Evolutionary conservation across 2,797 vertebrate genomes (phyloP).

Genomic region (Bucorvus abyssinicus): DNA sequence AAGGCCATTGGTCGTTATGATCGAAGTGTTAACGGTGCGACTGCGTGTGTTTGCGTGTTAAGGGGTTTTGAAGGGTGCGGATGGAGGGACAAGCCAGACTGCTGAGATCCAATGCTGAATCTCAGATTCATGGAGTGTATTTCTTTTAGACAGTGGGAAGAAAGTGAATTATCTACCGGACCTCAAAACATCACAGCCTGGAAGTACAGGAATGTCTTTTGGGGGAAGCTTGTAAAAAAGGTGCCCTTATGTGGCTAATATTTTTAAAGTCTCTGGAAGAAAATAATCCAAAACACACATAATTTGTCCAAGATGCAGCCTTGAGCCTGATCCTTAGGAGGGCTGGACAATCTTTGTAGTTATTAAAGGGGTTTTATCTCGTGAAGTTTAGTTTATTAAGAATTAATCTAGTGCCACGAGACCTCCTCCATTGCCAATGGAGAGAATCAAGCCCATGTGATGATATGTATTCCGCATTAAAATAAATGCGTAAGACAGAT

Average conservation of each 20-base stretch:
- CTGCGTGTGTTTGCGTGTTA: no score
- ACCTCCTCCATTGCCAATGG: neutral
- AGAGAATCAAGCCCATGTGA: neutral
- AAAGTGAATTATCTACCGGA: neutral
- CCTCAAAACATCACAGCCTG: neutral
- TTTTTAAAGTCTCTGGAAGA: neutral
- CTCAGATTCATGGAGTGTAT: neutral
- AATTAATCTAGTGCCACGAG: neutral
- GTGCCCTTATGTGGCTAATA: accelerated
- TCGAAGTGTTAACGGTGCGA: neutral
- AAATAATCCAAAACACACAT: neutral
- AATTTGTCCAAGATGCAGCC: neutral
- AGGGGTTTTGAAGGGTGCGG: neutral
- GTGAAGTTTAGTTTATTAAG: neutral
- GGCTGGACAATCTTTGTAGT: neutral
- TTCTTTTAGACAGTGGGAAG: neutral
- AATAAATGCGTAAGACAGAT: constrained; percentile 14
- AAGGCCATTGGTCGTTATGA: neutral
- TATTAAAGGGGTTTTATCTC: neutral
- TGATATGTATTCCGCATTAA: neutral
- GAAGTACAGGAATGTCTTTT: neutral
- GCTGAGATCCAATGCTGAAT: neutral
- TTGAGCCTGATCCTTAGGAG: neutral
- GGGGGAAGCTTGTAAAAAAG: neutral
- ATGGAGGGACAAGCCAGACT: neutral